Conservation (phyloP, 2,113 vertebrate genomes). For the Ictalurus punctatus region DNA sequence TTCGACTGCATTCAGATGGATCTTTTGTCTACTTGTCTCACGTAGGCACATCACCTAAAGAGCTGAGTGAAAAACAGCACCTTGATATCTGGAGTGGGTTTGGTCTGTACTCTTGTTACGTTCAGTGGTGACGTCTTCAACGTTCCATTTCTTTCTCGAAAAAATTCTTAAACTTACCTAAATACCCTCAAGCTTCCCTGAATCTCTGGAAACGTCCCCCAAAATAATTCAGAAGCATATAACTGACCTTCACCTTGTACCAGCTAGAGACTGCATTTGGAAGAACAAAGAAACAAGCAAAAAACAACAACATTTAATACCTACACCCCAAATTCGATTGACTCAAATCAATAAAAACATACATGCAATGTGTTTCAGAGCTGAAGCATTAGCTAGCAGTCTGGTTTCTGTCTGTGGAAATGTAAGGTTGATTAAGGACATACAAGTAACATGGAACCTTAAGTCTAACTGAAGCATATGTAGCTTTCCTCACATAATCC, state of each 20-base stretch:
- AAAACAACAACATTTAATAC: slow-evolving; percentile 27
- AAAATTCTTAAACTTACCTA: not conserved
- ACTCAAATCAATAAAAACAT: slow-evolving; percentile 47
- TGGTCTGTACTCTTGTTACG: not conserved
- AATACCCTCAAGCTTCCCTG: slow-evolving; percentile 8
- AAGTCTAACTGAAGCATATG: slow-evolving; percentile 23
- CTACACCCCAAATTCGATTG: slow-evolving; percentile 26
- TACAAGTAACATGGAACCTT: slow-evolving; percentile 45
- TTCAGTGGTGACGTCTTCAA: not conserved
- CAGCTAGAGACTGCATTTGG: slow-evolving; percentile 1
- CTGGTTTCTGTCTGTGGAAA: slow-evolving; percentile 30
- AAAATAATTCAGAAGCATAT: slow-evolving; percentile 17
- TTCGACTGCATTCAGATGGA: not conserved
- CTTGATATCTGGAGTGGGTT: not conserved
- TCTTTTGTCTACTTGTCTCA: slow-evolving; percentile 20
- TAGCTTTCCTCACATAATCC: slow-evolving; percentile 21
- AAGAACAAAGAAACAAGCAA: not conserved
- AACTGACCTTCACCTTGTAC: slow-evolving; percentile 28
- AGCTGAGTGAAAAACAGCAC: not conserved
- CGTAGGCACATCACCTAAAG: not conserved
- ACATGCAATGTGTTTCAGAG: slow-evolving; percentile 26
- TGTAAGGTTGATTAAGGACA: slow-evolving; percentile 49
- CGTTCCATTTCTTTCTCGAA: not conserved
- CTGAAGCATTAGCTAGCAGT: not conserved
- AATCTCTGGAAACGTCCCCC: slow-evolving; percentile 16